Conservation (phyloP, 2,888 invertebrate genomes). For the Sthenelais limicola region DNA sequence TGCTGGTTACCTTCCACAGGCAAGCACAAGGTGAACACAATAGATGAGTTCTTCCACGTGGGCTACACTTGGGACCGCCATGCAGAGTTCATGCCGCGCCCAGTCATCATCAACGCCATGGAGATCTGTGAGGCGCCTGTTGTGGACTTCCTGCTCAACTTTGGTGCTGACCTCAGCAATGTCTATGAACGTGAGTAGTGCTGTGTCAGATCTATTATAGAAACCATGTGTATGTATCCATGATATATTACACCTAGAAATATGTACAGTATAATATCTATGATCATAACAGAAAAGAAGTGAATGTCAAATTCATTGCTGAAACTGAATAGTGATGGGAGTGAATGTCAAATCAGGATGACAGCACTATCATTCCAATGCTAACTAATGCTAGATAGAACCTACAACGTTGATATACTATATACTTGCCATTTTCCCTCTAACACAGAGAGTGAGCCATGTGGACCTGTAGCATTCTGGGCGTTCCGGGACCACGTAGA, state of each 20-base stretch:
- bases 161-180: slow-evolving; percentile 55
- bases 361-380: no score
- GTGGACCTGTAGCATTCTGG: slow-evolving; percentile 60
- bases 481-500: slow-evolving; percentile 58
- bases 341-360: no score
- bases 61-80: slow-evolving; percentile 57
- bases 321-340: no score
- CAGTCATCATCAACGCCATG: slow-evolving; percentile 56
- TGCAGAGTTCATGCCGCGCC: slow-evolving; percentile 57
- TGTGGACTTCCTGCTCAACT: slow-evolving; percentile 56
- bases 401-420: no score
- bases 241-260: no score
- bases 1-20: slow-evolving; percentile 45
- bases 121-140: slow-evolving; percentile 56
- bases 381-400: no score
- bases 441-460: slow-evolving; percentile 58
- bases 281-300: no score
- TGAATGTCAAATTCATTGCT: no score
- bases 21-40: slow-evolving; percentile 54
- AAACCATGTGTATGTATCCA: no score
- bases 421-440: no score
- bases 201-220: no score
- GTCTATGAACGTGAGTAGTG: slow-evolving; percentile 56
- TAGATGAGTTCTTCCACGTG: slow-evolving; percentile 56
- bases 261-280: no score